phyloP scores from a whole-genome alignment of 53 echinoderm and acorn worm species.

The Astropecten irregularis region DNA sequence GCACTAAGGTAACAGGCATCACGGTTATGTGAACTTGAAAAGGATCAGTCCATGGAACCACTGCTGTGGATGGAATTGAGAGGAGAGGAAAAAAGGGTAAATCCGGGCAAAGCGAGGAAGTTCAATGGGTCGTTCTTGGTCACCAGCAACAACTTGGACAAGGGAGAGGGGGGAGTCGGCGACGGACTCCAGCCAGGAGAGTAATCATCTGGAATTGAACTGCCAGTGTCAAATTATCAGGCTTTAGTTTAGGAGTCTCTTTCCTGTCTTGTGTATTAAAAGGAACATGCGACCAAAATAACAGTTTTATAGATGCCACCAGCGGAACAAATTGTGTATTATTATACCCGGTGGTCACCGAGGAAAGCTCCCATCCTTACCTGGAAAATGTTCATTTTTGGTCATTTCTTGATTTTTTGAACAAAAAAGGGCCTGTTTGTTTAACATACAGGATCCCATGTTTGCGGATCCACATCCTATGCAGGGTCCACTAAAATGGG shows the following conservation, averaged over 20 bases:
- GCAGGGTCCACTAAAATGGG: too few species aligned
- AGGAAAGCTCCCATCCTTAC: too few species aligned
- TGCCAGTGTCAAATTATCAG: conserved; percentile 20
- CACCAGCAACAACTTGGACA: too few species aligned
- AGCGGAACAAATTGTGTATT: neutral
- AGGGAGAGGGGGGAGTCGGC: conserved; percentile 23
- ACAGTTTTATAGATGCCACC: neutral
- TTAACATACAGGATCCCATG: too few species aligned
- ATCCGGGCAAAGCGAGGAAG: conserved; percentile 3
- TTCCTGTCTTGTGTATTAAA: neutral
- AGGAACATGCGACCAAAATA: neutral
- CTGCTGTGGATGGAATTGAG: neutral
- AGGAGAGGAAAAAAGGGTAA: neutral
- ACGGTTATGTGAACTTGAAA: conserved; percentile 50
- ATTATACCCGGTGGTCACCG: neutral
- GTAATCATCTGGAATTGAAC: conserved; percentile 49
- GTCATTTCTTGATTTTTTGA: too few species aligned
- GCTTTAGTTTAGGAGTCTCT: neutral
- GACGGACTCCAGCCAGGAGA: conserved; percentile 41
- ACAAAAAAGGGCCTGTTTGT: too few species aligned
- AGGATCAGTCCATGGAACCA: neutral
- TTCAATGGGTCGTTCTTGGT: conserved; percentile 30
- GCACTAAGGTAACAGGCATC: conserved; percentile 3
- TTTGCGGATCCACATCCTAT: too few species aligned
- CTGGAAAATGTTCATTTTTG: too few species aligned